phyloP scores from a whole-genome alignment of 2,888 invertebrate genomes.

The Achlya flavicornis region DNA sequence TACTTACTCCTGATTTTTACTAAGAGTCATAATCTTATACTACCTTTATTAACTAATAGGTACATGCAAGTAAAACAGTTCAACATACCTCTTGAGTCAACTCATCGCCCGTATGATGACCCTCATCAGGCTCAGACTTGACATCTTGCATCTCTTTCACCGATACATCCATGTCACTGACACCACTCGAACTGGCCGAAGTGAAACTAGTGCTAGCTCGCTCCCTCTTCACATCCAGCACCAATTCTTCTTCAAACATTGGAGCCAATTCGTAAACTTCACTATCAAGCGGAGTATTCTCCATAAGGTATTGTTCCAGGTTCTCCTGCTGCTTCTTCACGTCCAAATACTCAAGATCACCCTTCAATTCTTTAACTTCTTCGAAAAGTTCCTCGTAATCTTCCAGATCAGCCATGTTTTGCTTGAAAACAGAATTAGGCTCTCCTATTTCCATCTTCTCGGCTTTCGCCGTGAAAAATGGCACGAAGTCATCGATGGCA shows the following conservation, averaged over 20 bases:
- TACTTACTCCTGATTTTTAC: background rate
- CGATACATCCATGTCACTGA: slow-evolving; percentile 75
- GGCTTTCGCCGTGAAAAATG: slow-evolving; percentile 66
- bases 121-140: slow-evolving; percentile 76
- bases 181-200: slow-evolving; percentile 77
- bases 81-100: slow-evolving; percentile 79
- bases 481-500: slow-evolving; percentile 73
- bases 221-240: slow-evolving; percentile 73
- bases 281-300: slow-evolving; percentile 72
- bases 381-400: slow-evolving; percentile 78
- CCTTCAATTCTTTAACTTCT: slow-evolving; percentile 67
- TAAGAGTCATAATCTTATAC: background rate
- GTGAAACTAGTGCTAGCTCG: slow-evolving; percentile 81
- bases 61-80: slow-evolving; percentile 21
- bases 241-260: slow-evolving; percentile 72
- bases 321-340: slow-evolving; percentile 71
- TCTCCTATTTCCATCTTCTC: slow-evolving; percentile 67
- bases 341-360: slow-evolving; percentile 71
- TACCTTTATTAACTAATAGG: slow-evolving; percentile 20
- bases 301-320: slow-evolving; percentile 70
- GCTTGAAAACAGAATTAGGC: slow-evolving; percentile 78
- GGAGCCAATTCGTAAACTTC: slow-evolving; percentile 70
- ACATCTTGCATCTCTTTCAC: slow-evolving; percentile 61
- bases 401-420: slow-evolving; percentile 83
- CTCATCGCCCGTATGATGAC: slow-evolving; percentile 76